phyloP scores from a whole-genome alignment of 2,888 invertebrate genomes.

The Drosophila kambysellisi region DNA sequence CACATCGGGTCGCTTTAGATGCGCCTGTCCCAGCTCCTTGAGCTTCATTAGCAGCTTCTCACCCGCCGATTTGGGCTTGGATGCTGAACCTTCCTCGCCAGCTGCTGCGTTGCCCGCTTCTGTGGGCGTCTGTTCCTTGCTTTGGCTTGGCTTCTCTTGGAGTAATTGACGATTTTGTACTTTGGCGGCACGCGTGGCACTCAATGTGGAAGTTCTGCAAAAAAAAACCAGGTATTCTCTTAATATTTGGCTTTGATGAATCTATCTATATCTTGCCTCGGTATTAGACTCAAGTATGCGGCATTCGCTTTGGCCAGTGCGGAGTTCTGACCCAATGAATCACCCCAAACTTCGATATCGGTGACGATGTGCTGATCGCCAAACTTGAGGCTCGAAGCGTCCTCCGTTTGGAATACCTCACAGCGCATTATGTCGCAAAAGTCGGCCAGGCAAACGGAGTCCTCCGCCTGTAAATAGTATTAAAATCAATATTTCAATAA shows the following conservation, averaged over 20 bases:
- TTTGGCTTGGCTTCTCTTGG: slow-evolving; percentile 83
- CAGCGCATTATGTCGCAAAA: slow-evolving; percentile 98
- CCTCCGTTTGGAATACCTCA: slow-evolving; percentile 92
- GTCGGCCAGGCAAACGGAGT: slow-evolving; percentile 96
- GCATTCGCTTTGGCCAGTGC: slow-evolving; percentile 86
- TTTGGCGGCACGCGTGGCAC: slow-evolving; percentile 83
- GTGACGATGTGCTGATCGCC: slow-evolving; percentile 90
- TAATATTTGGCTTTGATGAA: rapidly evolving
- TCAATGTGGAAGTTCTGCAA: slow-evolving; percentile 82
- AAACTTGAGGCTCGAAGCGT: slow-evolving; percentile 87
- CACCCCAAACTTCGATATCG: slow-evolving; percentile 94
- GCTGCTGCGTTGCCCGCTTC: slow-evolving; percentile 26
- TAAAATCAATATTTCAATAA: not conserved
- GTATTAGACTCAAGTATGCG: slow-evolving; percentile 84
- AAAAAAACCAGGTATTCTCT: not conserved
- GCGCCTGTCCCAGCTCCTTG: slow-evolving; percentile 66
- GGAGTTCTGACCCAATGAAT: slow-evolving; percentile 87
- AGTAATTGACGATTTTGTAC: slow-evolving; percentile 84
- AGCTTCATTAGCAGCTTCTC: slow-evolving; percentile 68
- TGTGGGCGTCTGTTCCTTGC: slow-evolving; percentile 57
- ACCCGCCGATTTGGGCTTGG: slow-evolving; percentile 65
- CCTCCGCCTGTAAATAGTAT: slow-evolving; percentile 89
- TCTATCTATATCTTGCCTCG: slow-evolving; percentile 68
- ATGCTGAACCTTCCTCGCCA: slow-evolving; percentile 59
- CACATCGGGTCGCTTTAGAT: slow-evolving; percentile 41